Evolutionary conservation across 2,888 invertebrate genomes (phyloP).

Genomic region (Sceliomorpha sp.): DNA sequence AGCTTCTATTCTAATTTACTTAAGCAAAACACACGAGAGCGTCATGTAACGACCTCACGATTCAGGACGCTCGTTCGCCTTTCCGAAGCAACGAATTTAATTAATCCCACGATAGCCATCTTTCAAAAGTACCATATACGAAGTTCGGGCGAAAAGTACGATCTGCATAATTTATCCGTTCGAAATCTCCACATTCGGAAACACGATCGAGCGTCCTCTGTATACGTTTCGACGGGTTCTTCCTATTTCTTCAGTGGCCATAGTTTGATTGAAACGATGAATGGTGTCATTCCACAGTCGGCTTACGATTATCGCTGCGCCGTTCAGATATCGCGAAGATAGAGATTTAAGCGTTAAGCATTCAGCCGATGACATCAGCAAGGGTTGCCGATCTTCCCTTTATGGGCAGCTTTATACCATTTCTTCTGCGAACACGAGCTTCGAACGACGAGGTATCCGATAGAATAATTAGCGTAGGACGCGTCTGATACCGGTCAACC

Average conservation of each 20-base stretch:
- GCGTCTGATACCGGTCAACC: conserved; percentile 27
- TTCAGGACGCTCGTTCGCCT: no score
- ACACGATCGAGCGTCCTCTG: no score
- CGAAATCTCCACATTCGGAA: no score
- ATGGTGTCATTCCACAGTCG: conserved; percentile 28
- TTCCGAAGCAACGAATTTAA: no score
- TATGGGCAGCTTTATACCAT: conserved; percentile 42
- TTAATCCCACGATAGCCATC: no score
- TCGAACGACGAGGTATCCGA: conserved; percentile 37
- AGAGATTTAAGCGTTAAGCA: conserved; percentile 9
- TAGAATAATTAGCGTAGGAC: conserved; percentile 50
- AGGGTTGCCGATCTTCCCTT: conserved; percentile 13
- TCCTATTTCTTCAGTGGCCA: conserved; percentile 56
- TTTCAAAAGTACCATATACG: no score
- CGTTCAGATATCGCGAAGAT: not conserved
- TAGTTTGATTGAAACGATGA: conserved; percentile 25
- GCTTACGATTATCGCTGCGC: not conserved
- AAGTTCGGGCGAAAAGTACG: no score
- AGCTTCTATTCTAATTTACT: no score
- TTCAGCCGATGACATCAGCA: conserved; percentile 17
- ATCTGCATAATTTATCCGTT: no score
- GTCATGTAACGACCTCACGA: no score
- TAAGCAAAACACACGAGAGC: no score
- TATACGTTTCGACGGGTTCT: not conserved
- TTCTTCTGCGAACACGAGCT: conserved; percentile 42